These are phyloP conservation scores for Embidobia sp. DNA, from an alignment of 2,888 invertebrate species.

Conservation along the genomic window DNA sequence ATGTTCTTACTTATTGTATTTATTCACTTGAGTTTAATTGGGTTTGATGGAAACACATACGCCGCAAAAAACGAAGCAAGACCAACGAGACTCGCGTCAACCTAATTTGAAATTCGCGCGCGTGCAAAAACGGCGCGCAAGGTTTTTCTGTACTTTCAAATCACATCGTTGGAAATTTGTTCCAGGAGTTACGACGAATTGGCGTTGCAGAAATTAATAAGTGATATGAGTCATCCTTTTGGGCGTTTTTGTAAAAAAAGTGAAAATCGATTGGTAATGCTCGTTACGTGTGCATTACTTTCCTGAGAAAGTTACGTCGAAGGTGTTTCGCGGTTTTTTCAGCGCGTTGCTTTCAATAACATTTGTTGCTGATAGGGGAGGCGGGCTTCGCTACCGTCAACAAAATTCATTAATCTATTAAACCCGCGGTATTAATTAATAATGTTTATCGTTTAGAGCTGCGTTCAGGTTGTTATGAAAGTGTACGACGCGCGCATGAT, in stretches of 20 bases:
- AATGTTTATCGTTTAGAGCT: constrained; percentile 57
- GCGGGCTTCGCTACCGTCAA: constrained; percentile 36
- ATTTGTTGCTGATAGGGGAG: constrained; percentile 33
- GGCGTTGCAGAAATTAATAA: constrained; percentile 38
- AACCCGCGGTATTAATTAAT: constrained; percentile 48
- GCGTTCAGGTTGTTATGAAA: constrained; percentile 47
- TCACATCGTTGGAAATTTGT: constrained; percentile 16
- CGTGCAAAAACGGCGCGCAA: too few relatives aligned
- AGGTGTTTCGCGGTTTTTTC: constrained; percentile 42
- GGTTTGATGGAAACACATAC: too few relatives aligned
- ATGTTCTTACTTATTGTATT: too few relatives aligned
- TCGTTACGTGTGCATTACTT: constrained; percentile 36
- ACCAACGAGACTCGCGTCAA: too few relatives aligned
- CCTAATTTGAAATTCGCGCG: constrained; percentile 9
- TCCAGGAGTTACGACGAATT: constrained; percentile 11
- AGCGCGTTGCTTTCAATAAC: constrained; percentile 46
- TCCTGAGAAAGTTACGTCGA: constrained; percentile 48
- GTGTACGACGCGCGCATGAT: constrained; percentile 39
- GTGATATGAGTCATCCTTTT: constrained; percentile 29
- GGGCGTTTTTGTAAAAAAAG: constrained; percentile 20
- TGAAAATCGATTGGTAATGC: constrained; percentile 53
- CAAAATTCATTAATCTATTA: constrained; percentile 56
- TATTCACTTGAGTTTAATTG: too few relatives aligned
- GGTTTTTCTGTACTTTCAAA: constrained; percentile 9
- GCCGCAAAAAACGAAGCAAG: too few relatives aligned